Evolutionary conservation across 2,113 vertebrate genomes (phyloP).

Genomic region (Scartelaos histophorus): DNA sequence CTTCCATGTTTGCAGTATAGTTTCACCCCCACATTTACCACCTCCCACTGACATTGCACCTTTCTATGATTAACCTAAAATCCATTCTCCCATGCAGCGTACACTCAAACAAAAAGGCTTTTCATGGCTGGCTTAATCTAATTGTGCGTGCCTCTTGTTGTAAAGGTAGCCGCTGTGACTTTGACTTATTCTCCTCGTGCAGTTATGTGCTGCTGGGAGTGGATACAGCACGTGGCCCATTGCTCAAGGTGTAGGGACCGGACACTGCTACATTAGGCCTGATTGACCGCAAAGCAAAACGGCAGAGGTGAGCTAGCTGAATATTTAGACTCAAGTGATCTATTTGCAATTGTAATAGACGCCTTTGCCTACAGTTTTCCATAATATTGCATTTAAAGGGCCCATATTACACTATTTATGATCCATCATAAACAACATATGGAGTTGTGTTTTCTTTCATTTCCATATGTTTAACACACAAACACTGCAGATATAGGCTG

Average conservation of each 20-base stretch:
- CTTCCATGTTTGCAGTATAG: neutral
- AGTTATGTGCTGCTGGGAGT: conserved; percentile 27
- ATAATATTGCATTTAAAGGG: too few species aligned
- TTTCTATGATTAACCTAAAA: conserved; percentile 52
- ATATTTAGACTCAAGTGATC: neutral
- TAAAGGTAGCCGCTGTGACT: conserved; percentile 60
- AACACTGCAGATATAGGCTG: too few species aligned
- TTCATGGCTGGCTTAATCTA: conserved; percentile 70
- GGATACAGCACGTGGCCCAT: conserved; percentile 41
- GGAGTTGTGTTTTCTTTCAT: too few species aligned
- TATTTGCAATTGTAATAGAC: neutral
- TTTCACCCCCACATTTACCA: conserved; percentile 30
- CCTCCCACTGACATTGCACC: conserved; percentile 25
- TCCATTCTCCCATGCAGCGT: conserved; percentile 48
- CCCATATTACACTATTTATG: too few species aligned
- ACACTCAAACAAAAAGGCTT: conserved; percentile 57
- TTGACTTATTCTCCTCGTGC: conserved; percentile 61
- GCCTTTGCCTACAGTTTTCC: too few species aligned
- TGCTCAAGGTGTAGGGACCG: conserved; percentile 54
- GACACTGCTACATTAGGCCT: conserved; percentile 54
- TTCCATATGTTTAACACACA: too few species aligned
- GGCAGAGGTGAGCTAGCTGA: neutral
- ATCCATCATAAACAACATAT: too few species aligned
- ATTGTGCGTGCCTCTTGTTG: conserved; percentile 56
- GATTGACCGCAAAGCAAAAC: conserved; percentile 55